Evolutionary conservation across 2,888 invertebrate species (phyloP).

Genomic region (Oconnorella tubifera): DNA sequence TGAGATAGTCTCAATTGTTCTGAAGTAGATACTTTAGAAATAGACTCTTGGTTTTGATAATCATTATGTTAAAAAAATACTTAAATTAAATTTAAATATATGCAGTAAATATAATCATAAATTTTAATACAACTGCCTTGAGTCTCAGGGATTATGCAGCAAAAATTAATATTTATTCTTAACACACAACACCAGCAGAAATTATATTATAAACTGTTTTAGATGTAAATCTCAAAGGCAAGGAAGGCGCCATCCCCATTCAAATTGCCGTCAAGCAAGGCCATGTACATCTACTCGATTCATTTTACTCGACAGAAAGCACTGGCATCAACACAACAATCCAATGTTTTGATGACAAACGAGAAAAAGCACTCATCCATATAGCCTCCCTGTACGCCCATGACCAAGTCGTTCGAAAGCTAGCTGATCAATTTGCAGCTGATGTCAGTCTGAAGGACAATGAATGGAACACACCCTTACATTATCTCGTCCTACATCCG

Average conservation of each 20-base stretch:
- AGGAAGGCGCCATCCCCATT: background rate
- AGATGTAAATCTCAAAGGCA: constrained; percentile 2
- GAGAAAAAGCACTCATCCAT: constrained; percentile 1
- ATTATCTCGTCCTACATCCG: constrained; percentile 2
- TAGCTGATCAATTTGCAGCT: background rate
- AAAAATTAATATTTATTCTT: too few relatives aligned
- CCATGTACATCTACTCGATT: background rate
- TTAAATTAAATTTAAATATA: too few relatives aligned
- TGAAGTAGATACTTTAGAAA: too few relatives aligned
- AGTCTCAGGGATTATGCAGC: too few relatives aligned
- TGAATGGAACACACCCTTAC: constrained; percentile 1
- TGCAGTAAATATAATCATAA: too few relatives aligned
- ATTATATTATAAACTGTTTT: background rate
- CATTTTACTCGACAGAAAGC: background rate
- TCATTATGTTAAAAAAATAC: too few relatives aligned
- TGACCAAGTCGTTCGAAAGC: background rate
- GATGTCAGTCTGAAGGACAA: constrained; percentile 5
- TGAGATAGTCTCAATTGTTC: too few relatives aligned
- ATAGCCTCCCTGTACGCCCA: background rate
- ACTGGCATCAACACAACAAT: constrained; percentile 1
- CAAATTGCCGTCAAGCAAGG: background rate
- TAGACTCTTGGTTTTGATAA: too few relatives aligned
- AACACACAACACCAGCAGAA: too few relatives aligned
- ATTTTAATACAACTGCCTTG: too few relatives aligned
- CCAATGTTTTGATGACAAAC: constrained; percentile 1